Evolutionary conservation across 1,140 invertebrate species (phyloP).

Genomic region (Harlomillsia oculata): DNA sequence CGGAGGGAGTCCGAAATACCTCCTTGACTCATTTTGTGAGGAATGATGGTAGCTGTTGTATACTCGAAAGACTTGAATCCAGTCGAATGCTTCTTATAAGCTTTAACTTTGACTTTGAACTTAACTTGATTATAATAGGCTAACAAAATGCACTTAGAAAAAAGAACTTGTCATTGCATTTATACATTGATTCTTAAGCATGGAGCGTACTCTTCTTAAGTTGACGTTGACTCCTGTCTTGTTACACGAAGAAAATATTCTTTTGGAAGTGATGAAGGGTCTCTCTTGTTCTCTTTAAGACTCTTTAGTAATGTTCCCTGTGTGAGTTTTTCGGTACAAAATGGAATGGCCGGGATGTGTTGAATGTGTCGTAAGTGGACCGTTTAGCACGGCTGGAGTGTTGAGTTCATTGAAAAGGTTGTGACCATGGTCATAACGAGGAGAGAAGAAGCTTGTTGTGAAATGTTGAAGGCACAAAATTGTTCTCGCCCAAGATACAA

Average conservation of each 20-base stretch:
- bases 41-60: too few species aligned
- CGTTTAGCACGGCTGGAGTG: constrained; percentile 24
- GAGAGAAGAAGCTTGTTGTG: too few species aligned
- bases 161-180: neutral
- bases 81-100: neutral
- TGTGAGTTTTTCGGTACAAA: neutral
- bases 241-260: too few species aligned
- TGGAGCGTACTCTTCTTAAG: neutral
- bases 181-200: neutral
- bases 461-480: too few species aligned
- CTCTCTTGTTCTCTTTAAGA: neutral
- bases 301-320: neutral
- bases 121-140: neutral
- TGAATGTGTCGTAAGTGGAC: constrained; percentile 25
- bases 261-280: neutral
- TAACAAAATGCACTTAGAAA: neutral
- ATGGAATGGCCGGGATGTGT: neutral
- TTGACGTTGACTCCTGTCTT: constrained; percentile 3
- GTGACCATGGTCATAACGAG: too few species aligned
- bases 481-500: too few species aligned
- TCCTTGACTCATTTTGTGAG: neutral
- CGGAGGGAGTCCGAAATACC: constrained; percentile 1
- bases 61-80: too few species aligned
- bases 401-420: constrained; percentile 28
- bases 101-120: neutral